phyloP scores from a whole-genome alignment of 1,140 invertebrate species.

The Lepidurus arcticus region DNA sequence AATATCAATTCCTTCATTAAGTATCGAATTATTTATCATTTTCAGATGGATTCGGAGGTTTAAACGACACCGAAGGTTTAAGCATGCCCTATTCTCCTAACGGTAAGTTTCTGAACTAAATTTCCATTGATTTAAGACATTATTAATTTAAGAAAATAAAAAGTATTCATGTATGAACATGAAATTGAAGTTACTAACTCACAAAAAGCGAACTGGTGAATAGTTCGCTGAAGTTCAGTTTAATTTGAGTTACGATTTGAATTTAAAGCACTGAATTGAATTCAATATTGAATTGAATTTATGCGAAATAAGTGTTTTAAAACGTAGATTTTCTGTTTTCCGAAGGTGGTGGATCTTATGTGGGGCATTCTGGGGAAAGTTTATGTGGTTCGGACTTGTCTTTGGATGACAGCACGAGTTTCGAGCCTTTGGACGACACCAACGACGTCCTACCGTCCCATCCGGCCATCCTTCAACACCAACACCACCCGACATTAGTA shows the following conservation, averaged over 20 bases:
- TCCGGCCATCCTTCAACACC: conserved; percentile 27
- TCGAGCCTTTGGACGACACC: conserved; percentile 66
- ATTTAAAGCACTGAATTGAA: too few relatives aligned
- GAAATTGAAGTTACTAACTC: too few relatives aligned
- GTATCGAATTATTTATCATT: not conserved
- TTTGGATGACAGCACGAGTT: conserved; percentile 67
- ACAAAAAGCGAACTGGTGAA: too few relatives aligned
- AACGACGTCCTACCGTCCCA: conserved; percentile 58
- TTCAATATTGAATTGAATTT: conserved; percentile 11
- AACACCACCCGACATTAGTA: conserved; percentile 26
- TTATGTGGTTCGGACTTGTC: conserved; percentile 85
- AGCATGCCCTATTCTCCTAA: conserved; percentile 82
- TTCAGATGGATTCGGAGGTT: conserved; percentile 24
- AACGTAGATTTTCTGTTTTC: conserved; percentile 40
- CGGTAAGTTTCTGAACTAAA: conserved; percentile 54
- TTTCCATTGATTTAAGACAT: conserved; percentile 7
- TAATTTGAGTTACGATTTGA: too few relatives aligned
- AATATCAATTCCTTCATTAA: not conserved
- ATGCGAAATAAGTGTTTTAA: conserved; percentile 23
- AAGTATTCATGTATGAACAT: too few relatives aligned
- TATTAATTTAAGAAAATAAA: not conserved
- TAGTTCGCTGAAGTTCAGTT: too few relatives aligned
- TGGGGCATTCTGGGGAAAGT: conserved; percentile 76
- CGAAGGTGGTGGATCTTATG: conserved; percentile 60
- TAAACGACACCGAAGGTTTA: conserved; percentile 23